phyloP scores from a whole-genome alignment of 37 sponge, comb jelly and placozoan species.

The Chondrilla cf. caribensis region DNA sequence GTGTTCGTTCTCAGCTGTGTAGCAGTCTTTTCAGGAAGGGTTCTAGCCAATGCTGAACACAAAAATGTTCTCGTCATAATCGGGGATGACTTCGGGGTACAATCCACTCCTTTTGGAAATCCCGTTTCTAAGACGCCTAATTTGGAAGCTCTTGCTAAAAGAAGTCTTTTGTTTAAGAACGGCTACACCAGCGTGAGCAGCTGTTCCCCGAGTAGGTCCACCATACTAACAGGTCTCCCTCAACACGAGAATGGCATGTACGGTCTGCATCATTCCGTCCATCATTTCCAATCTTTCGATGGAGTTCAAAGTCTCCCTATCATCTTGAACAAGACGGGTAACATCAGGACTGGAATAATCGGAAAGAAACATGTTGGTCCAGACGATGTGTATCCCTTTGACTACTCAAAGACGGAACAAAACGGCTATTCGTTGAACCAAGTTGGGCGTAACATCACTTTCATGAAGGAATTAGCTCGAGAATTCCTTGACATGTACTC shows the following conservation, averaged over 20 bases:
- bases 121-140: conserved; percentile 52
- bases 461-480: conserved; percentile 52
- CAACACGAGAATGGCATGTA: conserved; percentile 87
- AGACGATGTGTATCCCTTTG: conserved; percentile 67
- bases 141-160: conserved; percentile 47
- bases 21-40: neutral
- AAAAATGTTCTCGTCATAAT: conserved; percentile 64
- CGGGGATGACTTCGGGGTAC: conserved; percentile 64
- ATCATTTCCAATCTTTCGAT: conserved; percentile 68
- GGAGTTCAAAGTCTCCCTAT: conserved; percentile 56
- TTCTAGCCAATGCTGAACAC: neutral
- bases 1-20: too few relatives aligned
- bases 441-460: conserved; percentile 74
- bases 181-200: conserved; percentile 75
- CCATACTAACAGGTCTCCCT: conserved; percentile 65
- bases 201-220: conserved; percentile 80
- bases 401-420: conserved; percentile 60
- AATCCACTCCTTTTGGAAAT: conserved; percentile 48
- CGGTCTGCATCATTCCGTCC: conserved; percentile 52
- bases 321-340: conserved; percentile 51
- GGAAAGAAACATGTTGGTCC: conserved; percentile 85
- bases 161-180: conserved; percentile 32
- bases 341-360: conserved; percentile 63
- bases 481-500: conserved; percentile 35
- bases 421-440: conserved; percentile 39